A percentile compares a stretch with the other conserved stretches of the same genome.
Evolutionary conservation across 2,113 vertebrate genomes (phyloP).

Genomic region (Sinocyclocheilus maitianheensis): DNA sequence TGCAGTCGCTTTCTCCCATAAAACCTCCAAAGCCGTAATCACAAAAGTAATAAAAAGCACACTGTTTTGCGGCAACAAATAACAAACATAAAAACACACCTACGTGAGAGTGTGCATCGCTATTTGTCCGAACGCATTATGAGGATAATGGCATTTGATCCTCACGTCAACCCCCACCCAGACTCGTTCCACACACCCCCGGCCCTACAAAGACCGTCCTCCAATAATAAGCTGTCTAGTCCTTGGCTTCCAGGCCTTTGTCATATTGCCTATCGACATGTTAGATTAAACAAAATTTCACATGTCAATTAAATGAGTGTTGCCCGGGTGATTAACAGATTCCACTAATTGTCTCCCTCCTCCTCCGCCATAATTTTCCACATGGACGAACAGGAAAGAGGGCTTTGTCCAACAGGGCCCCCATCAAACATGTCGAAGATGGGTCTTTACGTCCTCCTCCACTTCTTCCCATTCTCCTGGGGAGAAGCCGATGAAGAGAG

Average conservation of each 20-base stretch:
- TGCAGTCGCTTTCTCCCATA: no score
- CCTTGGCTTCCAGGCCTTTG: slow-evolving; percentile 64
- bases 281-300: slow-evolving; percentile 78
- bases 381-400: slow-evolving; percentile 76
- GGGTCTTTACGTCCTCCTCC: slow-evolving; percentile 63
- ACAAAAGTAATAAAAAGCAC: no score
- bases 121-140: no score
- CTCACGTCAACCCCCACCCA: no score
- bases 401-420: slow-evolving; percentile 74
- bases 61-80: no score
- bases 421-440: slow-evolving; percentile 69
- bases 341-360: slow-evolving; percentile 74
- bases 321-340: slow-evolving; percentile 77
- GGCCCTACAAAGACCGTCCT: slow-evolving; percentile 66
- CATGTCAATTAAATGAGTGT: slow-evolving; percentile 80
- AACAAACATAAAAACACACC: no score
- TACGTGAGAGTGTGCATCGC: no score
- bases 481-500: slow-evolving; percentile 34
- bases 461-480: slow-evolving; percentile 55
- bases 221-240: slow-evolving; percentile 66
- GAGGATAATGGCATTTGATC: no score
- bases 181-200: slow-evolving; percentile 34
- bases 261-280: slow-evolving; percentile 70
- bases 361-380: slow-evolving; percentile 76
- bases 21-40: no score